A percentile compares a stretch with the other conserved stretches of the same genome.
phyloP scores from a whole-genome alignment of 2,797 vertebrate species.

The Gymnoscopelus braueri region DNA sequence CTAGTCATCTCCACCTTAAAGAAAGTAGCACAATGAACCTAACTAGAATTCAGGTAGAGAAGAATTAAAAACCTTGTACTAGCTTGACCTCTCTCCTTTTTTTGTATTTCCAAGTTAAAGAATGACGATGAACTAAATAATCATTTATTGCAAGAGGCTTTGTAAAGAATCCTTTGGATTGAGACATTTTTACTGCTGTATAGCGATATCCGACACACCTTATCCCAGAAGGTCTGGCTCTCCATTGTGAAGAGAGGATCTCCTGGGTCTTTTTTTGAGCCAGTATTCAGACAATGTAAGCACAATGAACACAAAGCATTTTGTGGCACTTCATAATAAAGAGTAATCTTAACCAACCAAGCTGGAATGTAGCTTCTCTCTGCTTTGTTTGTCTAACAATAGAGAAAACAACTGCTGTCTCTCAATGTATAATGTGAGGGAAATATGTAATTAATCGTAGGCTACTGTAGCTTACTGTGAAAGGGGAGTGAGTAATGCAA shows the following conservation, averaged over 20 bases:
- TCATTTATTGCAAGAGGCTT: conserved; percentile 82
- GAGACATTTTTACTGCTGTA: conserved; percentile 86
- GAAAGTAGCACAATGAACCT: conserved; percentile 89
- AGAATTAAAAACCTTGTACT: conserved; percentile 82
- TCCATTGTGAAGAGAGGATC: conserved; percentile 73
- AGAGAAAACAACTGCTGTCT: conserved; percentile 11
- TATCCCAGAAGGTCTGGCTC: conserved; percentile 77
- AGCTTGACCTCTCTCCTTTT: conserved; percentile 85
- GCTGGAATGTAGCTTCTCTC: conserved; percentile 62
- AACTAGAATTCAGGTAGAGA: conserved; percentile 90
- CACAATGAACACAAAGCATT: conserved; percentile 89
- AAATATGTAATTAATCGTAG: neutral
- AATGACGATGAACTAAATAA: conserved; percentile 76
- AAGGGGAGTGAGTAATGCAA: conserved; percentile 14
- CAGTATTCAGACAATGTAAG: conserved; percentile 90
- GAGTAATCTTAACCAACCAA: conserved; percentile 82
- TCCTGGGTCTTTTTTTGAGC: conserved; percentile 82
- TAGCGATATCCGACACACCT: conserved; percentile 81
- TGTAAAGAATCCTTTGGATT: conserved; percentile 84
- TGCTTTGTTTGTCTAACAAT: conserved; percentile 38
- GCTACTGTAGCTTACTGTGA: neutral
- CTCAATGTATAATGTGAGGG: neutral
- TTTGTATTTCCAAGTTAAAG: conserved; percentile 84
- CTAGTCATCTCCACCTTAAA: conserved; percentile 84
- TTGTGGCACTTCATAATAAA: conserved; percentile 92